Evolutionary conservation across 2,888 invertebrate genomes (phyloP), one percentile per base, ranked within the genome.

Genomic region (Gnatocerus cornutus): DNA sequence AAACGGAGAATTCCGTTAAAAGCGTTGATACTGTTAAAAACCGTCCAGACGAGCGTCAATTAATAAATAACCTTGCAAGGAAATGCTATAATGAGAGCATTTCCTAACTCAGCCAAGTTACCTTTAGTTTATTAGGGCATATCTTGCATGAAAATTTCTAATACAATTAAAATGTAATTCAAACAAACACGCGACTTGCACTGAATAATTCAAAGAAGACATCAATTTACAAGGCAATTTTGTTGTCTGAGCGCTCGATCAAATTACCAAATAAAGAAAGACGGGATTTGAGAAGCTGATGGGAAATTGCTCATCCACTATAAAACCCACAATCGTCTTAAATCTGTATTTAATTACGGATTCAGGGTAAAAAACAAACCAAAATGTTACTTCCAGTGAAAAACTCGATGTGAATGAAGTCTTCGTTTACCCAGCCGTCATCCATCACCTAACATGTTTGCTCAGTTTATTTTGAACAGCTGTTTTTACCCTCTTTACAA

Each of bases 401-500:
- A 33, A 33, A 33, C 21, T 33, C 7, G 2, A 33, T 33, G 33
- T 33, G 9, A 33, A 33, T n/a, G 21, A 21, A 21, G 33, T 33
- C 30, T n/a, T 10, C 16, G 37, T 53, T 53, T 53, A 27, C 13
- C 12, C 45, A 45, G 12, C 29, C 43, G 45, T 56, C 56, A 41
- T 41, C 10, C 45, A 29, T 45, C 58, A 43, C 43, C n/a, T 53
- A 30, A 30, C 37, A 3, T 64, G 45, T 64, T 64, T 64, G 45
- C 55, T 30, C 48, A 12, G 45, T 68, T 55, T 62, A 56, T 48
- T 68, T 62, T 39, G 16, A 62, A 55, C 68, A 68, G 61, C 61
- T 68, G 68, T 46, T 68, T 43, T 48, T 29, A 53, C 50, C 53
- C 61, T 50, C 56, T 45, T 52, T 53, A 68, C 68, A 68, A 48